A percentile compares a stretch with the other conserved stretches of the same genome.
Conservation (phyloP, 2,797 vertebrate species). For the Holocentrus rufus region DNA sequence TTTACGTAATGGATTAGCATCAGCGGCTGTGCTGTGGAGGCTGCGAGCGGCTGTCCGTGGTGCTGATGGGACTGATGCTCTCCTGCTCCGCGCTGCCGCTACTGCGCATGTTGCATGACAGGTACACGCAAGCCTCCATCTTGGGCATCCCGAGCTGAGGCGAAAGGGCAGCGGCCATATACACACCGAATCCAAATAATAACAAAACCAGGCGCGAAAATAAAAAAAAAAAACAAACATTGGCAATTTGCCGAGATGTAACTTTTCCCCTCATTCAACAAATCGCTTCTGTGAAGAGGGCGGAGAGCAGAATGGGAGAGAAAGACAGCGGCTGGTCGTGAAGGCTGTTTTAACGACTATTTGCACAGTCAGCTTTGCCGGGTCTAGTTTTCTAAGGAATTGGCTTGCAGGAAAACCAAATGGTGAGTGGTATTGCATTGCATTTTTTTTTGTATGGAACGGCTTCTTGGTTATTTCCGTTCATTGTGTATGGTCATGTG, state of each 20-base stretch:
- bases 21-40: slow-evolving; percentile 22
- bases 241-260: slow-evolving; percentile 68
- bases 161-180: slow-evolving; percentile 75
- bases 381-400: slow-evolving; percentile 33
- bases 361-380: slow-evolving; percentile 55
- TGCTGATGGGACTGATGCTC: slow-evolving; percentile 69
- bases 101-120: slow-evolving; percentile 85
- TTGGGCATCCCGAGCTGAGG: slow-evolving; percentile 81
- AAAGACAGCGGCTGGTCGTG: slow-evolving; percentile 61
- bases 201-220: slow-evolving; percentile 40
- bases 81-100: slow-evolving; percentile 67
- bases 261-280: slow-evolving; percentile 15
- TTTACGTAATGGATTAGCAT: slow-evolving; percentile 7
- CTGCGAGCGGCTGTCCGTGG: slow-evolving; percentile 66
- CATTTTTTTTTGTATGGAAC: background rate
- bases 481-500: slow-evolving; percentile 16
- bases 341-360: slow-evolving; percentile 62
- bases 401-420: slow-evolving; percentile 49
- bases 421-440: slow-evolving; percentile 67
- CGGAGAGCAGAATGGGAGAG: slow-evolving; percentile 64
- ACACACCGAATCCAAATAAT: slow-evolving; percentile 51
- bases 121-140: slow-evolving; percentile 82
- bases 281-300: slow-evolving; percentile 17
- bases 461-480: slow-evolving; percentile 20
- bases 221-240: slow-evolving; percentile 5